Evolutionary conservation across 2,113 vertebrate species (phyloP).

Genomic region (Gila orcuttii): DNA sequence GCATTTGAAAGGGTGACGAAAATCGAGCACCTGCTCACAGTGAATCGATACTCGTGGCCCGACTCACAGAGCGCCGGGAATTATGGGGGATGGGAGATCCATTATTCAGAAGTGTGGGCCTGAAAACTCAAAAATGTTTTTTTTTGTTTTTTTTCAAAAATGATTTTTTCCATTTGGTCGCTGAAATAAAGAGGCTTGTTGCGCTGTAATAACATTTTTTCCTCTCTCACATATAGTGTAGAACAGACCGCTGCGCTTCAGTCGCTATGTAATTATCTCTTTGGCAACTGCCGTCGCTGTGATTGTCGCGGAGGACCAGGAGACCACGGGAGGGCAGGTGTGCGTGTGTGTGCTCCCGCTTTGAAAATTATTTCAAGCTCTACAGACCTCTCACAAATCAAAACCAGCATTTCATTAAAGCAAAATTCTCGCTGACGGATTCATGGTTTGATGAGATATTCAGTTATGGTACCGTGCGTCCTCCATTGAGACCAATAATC

Average conservation of each 20-base stretch:
- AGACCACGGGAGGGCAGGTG: constrained; percentile 62
- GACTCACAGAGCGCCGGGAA: background rate
- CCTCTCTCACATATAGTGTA: background rate
- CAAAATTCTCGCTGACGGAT: constrained; percentile 50
- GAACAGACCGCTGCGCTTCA: constrained; percentile 57
- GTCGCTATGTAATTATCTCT: constrained; percentile 74
- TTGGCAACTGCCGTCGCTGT: constrained; percentile 65
- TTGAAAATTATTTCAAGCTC: constrained; percentile 49
- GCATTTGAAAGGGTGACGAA: constrained; percentile 46
- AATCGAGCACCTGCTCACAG: constrained; percentile 36
- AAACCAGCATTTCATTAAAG: constrained; percentile 58
- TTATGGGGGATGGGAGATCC: constrained; percentile 70
- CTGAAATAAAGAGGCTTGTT: constrained; percentile 88
- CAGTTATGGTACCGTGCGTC: constrained; percentile 24
- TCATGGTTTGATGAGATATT: constrained; percentile 51
- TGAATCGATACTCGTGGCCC: constrained; percentile 39
- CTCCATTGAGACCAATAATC: constrained; percentile 40
- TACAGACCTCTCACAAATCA: constrained; percentile 32
- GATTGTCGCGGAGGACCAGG: constrained; percentile 69
- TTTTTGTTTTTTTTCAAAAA: constrained; percentile 66
- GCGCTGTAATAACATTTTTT: constrained; percentile 63
- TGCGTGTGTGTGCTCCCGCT: constrained; percentile 29
- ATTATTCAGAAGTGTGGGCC: constrained; percentile 84
- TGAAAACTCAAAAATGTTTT: constrained; percentile 87
- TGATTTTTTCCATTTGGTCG: constrained; percentile 84